Conservation (phyloP, 2,797 vertebrate species). For the Furcifer pardalis region DNA sequence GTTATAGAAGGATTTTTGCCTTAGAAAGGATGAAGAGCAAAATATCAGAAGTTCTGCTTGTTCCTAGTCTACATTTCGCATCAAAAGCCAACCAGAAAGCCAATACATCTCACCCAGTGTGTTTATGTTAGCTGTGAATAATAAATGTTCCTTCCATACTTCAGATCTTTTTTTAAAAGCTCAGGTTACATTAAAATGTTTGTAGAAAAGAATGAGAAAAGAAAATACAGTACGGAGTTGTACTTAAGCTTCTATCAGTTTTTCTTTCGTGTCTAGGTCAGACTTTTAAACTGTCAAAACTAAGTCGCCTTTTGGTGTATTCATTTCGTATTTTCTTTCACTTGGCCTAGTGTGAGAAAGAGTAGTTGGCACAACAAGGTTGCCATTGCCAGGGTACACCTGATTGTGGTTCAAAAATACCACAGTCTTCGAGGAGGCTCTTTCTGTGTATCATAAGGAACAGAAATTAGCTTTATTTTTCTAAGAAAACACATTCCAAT, state of each 20-base stretch:
- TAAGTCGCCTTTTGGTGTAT: no score
- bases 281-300: no score
- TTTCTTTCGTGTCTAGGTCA: no score
- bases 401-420: no score
- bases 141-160: background rate
- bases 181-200: background rate
- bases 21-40: background rate
- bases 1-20: background rate
- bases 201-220: background rate
- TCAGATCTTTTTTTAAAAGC: background rate
- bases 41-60: no score
- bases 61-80: no score
- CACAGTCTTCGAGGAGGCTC: no score
- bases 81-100: background rate
- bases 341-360: no score
- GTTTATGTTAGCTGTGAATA: background rate
- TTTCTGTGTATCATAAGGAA: background rate
- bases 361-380: no score
- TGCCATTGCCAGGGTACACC: no score
- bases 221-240: background rate
- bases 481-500: background rate
- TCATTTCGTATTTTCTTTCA: no score
- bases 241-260: background rate
- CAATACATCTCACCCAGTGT: background rate
- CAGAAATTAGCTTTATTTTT: background rate